Evolutionary conservation across 1,140 invertebrate genomes (phyloP), one percentile per base, ranked within the genome.

Genomic region (Aphaenogaster floridana): DNA sequence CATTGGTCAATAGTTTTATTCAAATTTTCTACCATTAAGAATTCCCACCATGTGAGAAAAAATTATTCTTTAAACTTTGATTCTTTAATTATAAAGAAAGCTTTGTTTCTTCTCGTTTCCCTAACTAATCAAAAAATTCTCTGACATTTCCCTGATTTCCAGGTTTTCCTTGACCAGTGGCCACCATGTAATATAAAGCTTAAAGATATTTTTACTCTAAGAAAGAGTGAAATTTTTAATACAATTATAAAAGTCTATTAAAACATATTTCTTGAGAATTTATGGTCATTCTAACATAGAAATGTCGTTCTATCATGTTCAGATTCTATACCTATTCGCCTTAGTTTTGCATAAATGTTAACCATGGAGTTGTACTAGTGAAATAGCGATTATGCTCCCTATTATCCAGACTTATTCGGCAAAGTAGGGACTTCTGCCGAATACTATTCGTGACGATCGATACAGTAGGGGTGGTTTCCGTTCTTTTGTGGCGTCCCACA

Each of bases 401-500:
- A 80, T 69, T 74, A 83, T 9, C 5, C 17, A 48, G 50, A 72
- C 79, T 74, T 83, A 84, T 84, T 48, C 28, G 45, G 54, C 42
- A 63, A 74, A 84, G 69, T 61, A 61, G 52, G 42, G 54, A 42
- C 45, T 76, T 74, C 69, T 63, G 69, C 57, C 69, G 68, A 84
- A 76, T 74, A 50, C 42, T 76, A 74, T 84, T 76, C 80, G 34
- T 21, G 42, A 84, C 42, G 69, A 76, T 74, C 80, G 69, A 84
- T 74, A 61, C 61, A 76, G 45, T 21, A 36, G 50, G 54, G 52
- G 79, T 61, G 68, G 69, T 84, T 84, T 84, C 80, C 80, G 80
- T 84, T 84, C 80, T 84, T 84, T 84, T 84, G 80, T 84, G 21
- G 28, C 78, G 48, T 34, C 13, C 69, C 42, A 45, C 80, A 84